Evolutionary conservation across 37 sponge, comb jelly and placozoan species (phyloP).

Genomic region (Halichondria panicea): DNA sequence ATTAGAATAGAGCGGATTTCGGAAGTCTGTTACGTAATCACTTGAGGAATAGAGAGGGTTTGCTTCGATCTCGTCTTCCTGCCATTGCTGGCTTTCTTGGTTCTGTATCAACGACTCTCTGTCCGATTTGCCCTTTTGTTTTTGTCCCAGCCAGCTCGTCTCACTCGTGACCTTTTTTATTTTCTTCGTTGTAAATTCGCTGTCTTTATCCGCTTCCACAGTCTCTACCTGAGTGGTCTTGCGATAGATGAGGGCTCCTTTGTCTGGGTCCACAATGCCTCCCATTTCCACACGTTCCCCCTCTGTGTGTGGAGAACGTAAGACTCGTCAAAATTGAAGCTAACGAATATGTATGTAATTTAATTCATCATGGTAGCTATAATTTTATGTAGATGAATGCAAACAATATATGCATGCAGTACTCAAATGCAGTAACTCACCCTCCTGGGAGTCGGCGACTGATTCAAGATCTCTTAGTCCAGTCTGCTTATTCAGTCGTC

Average conservation of each 20-base stretch:
- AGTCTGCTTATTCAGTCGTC: constrained; percentile 45
- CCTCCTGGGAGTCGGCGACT: constrained; percentile 11
- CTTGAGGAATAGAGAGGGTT: constrained; percentile 71
- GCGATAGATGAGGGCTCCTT: constrained; percentile 64
- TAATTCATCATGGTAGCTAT: too few relatives aligned
- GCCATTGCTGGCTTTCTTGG: constrained; percentile 14
- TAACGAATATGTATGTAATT: too few relatives aligned
- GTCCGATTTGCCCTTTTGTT: constrained; percentile 8
- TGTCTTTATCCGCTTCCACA: constrained; percentile 13
- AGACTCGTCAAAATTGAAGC: background rate
- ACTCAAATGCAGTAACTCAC: too few relatives aligned
- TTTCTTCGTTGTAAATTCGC: constrained; percentile 48
- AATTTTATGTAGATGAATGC: too few relatives aligned
- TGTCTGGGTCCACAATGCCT: constrained; percentile 62
- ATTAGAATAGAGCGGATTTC: constrained; percentile 53
- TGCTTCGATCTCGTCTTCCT: constrained; percentile 16
- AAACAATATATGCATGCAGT: too few relatives aligned
- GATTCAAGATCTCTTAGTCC: constrained; percentile 40
- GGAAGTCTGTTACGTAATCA: constrained; percentile 64
- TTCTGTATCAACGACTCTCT: background rate
- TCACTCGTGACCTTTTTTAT: constrained; percentile 54
- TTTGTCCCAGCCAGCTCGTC: constrained; percentile 70
- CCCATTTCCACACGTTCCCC: constrained; percentile 59
- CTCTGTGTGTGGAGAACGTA: constrained; percentile 1
- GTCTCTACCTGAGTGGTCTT: constrained; percentile 47